Evolutionary conservation across 2,113 vertebrate species (phyloP).

Genomic region (Phainopepla nitens): DNA sequence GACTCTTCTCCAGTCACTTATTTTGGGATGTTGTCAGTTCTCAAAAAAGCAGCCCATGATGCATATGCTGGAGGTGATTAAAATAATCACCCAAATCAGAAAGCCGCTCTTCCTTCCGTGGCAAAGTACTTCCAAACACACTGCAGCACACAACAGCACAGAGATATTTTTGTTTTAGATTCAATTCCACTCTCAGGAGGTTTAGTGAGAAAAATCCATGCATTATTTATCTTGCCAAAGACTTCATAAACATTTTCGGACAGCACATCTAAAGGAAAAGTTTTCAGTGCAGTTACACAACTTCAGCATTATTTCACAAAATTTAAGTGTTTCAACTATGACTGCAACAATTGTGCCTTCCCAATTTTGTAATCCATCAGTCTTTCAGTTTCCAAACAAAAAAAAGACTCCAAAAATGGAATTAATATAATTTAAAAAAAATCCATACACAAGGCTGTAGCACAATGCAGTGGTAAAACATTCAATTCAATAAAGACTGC

Average conservation of each 20-base stretch:
- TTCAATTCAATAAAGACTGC: neutral
- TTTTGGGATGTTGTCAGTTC: neutral
- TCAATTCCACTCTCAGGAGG: neutral
- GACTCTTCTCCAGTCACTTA: neutral
- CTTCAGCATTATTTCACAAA: neutral
- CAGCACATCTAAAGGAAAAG: neutral
- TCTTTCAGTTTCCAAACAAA: neutral
- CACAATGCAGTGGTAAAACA: neutral
- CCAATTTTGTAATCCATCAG: neutral
- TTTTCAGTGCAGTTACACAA: neutral
- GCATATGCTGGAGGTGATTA: neutral
- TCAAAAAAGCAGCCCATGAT: neutral
- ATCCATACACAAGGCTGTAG: rapidly evolving
- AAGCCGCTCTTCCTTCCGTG: neutral
- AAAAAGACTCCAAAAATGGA: neutral
- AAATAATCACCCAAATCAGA: slow-evolving; percentile 12
- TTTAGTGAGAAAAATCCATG: neutral
- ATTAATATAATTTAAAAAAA: neutral
- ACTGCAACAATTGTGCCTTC: neutral
- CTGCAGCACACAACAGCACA: neutral
- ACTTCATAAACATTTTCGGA: neutral
- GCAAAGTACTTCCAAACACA: neutral
- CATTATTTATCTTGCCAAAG: neutral
- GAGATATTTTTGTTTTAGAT: neutral
- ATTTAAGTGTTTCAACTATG: neutral